Conservation (phyloP, 2,113 vertebrate species). For the Urocolius indicus region DNA sequence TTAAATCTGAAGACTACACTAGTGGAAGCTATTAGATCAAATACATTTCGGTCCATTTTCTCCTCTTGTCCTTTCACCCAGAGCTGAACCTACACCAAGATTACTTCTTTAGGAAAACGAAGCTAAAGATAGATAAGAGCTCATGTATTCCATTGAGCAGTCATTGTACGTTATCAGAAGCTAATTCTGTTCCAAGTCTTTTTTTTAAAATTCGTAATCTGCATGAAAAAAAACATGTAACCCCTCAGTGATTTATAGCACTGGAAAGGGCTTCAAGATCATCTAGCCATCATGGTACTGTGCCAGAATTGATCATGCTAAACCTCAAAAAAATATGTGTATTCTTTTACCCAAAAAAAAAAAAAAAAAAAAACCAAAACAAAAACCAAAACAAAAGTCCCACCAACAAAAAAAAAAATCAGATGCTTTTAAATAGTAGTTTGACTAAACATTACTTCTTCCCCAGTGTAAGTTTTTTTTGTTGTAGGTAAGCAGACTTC, state of each 20-base stretch:
- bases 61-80: conserved; percentile 5
- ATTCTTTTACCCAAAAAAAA: not conserved
- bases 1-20: not conserved
- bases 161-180: conserved; percentile 40
- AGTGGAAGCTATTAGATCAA: not conserved
- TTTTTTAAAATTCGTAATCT: not conserved
- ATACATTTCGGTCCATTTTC: not conserved
- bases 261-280: not conserved
- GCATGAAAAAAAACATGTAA: not conserved
- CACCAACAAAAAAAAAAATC: not conserved
- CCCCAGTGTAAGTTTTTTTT: not conserved
- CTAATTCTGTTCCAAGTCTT: conserved; percentile 32
- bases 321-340: not conserved
- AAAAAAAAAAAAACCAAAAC: too few relatives aligned
- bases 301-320: not conserved
- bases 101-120: conserved; percentile 62
- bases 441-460: not conserved
- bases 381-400: too few relatives aligned
- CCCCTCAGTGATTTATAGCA: not conserved
- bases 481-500: not conserved
- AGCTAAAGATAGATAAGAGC: conserved; percentile 70
- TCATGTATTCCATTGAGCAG: conserved; percentile 67
- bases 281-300: not conserved
- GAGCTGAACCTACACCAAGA: not conserved
- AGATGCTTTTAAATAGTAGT: not conserved